Evolutionary conservation across 2,113 vertebrate species (phyloP).

Genomic region (Phaetusa simplex): DNA sequence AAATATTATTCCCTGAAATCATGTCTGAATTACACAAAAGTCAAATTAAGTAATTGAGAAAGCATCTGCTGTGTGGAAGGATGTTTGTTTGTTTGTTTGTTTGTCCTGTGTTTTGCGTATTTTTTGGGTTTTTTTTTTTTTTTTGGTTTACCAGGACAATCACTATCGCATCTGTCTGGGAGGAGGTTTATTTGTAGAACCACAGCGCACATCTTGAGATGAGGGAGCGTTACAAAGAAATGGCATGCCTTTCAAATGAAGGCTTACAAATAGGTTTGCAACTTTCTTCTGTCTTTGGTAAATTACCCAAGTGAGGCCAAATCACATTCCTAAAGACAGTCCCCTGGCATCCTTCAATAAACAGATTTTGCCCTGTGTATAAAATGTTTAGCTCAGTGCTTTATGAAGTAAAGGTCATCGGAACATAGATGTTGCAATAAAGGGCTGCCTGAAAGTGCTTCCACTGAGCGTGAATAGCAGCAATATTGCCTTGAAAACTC

Average conservation of each 20-base stretch:
- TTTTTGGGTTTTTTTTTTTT: not conserved
- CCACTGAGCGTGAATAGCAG: constrained; percentile 37
- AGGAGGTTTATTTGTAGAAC: constrained; percentile 46
- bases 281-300: constrained; percentile 55
- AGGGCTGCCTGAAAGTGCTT: constrained; percentile 44
- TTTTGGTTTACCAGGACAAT: constrained; percentile 22
- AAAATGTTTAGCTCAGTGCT: constrained; percentile 49
- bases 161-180: constrained; percentile 15
- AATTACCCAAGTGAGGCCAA: constrained; percentile 55
- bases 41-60: constrained; percentile 72
- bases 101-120: not conserved
- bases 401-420: constrained; percentile 66
- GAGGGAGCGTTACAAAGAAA: constrained; percentile 38
- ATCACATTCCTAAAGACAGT: constrained; percentile 48
- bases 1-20: constrained; percentile 73
- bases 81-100: constrained; percentile 30
- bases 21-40: constrained; percentile 65
- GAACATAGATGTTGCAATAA: constrained; percentile 32
- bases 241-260: constrained; percentile 46
- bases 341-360: constrained; percentile 59
- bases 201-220: not conserved
- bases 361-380: constrained; percentile 44
- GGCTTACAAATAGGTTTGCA: constrained; percentile 45
- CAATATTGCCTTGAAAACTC: constrained; percentile 51
- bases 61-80: constrained; percentile 62